Percentiles rank a stretch among this genome's conserved stretches.
These are phyloP conservation scores for Petromus typicus DNA, from an alignment of 2,113 vertebrate species.

Conservation along the genomic window DNA sequence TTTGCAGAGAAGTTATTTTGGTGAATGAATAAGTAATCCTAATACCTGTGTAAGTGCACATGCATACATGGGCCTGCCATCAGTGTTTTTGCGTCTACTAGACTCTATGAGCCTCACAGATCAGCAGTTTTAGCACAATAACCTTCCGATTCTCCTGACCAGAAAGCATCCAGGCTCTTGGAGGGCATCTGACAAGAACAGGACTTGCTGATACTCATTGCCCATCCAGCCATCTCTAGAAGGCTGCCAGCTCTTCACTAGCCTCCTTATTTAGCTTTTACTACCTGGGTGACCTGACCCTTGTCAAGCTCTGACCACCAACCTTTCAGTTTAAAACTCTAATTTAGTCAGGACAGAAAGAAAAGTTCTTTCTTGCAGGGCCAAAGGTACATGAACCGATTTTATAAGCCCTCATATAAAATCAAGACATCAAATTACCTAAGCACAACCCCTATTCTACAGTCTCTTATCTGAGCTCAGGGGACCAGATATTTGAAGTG, in stretches of 20 bases:
- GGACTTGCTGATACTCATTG: neutral
- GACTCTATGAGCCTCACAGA: neutral
- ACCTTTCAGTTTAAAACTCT: neutral
- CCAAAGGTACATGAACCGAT: neutral
- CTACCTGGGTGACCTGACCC: neutral
- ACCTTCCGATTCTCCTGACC: neutral
- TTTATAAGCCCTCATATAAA: neutral
- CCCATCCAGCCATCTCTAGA: neutral
- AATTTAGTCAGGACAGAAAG: neutral
- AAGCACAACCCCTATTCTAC: neutral
- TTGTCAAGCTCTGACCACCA: neutral
- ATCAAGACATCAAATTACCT: neutral
- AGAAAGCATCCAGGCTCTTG: neutral
- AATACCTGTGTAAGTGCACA: neutral
- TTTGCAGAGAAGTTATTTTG: conserved; percentile 10
- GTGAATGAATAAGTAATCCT: neutral
- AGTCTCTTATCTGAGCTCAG: neutral
- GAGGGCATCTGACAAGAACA: neutral
- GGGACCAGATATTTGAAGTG: neutral
- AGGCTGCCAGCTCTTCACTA: neutral
- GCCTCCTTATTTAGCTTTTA: neutral
- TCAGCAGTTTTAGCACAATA: neutral
- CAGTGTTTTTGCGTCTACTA: neutral
- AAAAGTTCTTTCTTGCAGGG: neutral
- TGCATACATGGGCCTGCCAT: neutral